A percentile compares a stretch with the other conserved stretches of the same genome.
phyloP scores from a whole-genome alignment of 2,888 invertebrate species.

The Eupithecia inturbata region DNA sequence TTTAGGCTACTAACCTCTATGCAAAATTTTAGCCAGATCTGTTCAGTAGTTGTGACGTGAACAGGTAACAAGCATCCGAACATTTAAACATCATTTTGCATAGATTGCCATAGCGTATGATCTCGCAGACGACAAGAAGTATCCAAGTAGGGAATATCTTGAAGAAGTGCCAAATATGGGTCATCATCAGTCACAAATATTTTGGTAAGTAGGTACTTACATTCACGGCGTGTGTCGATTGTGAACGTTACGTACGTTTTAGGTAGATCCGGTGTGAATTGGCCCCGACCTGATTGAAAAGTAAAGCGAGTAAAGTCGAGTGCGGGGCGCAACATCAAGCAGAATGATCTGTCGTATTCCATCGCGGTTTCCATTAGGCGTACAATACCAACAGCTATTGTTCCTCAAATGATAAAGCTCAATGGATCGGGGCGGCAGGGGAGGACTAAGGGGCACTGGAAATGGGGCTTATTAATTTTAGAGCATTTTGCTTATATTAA shows the following conservation, averaged over 20 bases:
- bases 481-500: no score
- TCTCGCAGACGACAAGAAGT: no score
- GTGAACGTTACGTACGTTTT: not conserved
- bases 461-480: not conserved
- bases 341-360: conserved; percentile 13
- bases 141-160: no score
- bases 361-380: conserved; percentile 37
- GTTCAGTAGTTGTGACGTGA: no score
- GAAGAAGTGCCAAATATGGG: no score
- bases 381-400: conserved; percentile 43
- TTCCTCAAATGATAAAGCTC: conserved; percentile 26
- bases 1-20: no score
- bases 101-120: no score
- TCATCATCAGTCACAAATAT: no score
- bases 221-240: not conserved
- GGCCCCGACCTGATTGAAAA: not conserved
- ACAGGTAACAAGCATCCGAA: no score
- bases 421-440: conserved; percentile 12
- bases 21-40: no score
- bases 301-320: conserved; percentile 7
- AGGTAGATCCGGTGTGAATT: not conserved
- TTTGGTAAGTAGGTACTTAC: not conserved
- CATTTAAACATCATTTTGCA: no score
- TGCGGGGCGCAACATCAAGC: not conserved
- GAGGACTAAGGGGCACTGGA: conserved; percentile 6